A percentile compares a stretch with the other conserved stretches of the same genome.
Conservation (phyloP, 2,113 vertebrate species). For the Macrotus californicus region DNA sequence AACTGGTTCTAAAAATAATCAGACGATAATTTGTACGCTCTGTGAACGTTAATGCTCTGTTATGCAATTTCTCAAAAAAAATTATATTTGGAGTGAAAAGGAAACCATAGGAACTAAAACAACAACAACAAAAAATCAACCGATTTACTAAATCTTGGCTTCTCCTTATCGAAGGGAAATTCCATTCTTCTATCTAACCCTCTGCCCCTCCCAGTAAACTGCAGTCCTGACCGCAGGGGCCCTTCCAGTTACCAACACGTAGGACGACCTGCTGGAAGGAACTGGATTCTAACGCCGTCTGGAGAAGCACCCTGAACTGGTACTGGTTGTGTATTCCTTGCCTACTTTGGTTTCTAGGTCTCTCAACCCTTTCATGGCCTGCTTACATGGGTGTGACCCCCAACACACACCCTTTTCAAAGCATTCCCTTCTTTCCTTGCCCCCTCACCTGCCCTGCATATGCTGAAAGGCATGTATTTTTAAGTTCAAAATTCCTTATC, state of each 20-base stretch:
- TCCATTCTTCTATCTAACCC: slow-evolving; percentile 55
- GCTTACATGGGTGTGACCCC: not conserved
- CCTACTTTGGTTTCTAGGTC: not conserved
- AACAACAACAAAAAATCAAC: slow-evolving; percentile 49
- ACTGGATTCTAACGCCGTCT: not conserved
- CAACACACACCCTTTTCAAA: not conserved
- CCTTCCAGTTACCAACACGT: not conserved
- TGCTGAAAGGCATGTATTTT: not conserved
- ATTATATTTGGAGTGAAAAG: slow-evolving; percentile 43
- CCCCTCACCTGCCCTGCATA: not conserved
- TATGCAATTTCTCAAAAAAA: slow-evolving; percentile 51
- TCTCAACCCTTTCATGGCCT: not conserved
- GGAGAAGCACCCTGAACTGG: not conserved
- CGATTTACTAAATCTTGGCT: slow-evolving; percentile 68
- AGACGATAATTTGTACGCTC: slow-evolving; percentile 20
- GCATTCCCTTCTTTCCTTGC: not conserved
- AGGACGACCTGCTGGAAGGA: not conserved
- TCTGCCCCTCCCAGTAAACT: slow-evolving; percentile 33
- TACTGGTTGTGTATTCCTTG: not conserved
- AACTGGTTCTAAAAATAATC: slow-evolving; percentile 70
- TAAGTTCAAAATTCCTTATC: not conserved
- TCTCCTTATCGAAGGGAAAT: slow-evolving; percentile 67
- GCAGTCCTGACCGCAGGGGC: slow-evolving; percentile 36
- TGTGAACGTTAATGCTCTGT: slow-evolving; percentile 32
- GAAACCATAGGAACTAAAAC: slow-evolving; percentile 66